phyloP scores from a whole-genome alignment of 2,113 vertebrate genomes.

The Oryzias curvinotus region DNA sequence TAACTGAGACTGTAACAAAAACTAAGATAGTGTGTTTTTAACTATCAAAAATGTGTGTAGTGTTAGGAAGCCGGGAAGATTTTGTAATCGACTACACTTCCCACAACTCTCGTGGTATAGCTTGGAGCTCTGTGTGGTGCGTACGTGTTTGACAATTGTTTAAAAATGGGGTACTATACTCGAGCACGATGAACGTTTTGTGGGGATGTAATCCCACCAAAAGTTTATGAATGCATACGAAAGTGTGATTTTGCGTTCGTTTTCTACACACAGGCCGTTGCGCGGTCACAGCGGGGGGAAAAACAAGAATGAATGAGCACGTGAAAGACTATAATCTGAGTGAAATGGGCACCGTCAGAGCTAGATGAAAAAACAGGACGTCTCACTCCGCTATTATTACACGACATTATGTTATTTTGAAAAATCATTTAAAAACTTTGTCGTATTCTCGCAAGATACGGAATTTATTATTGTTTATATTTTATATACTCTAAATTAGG shows the following conservation, averaged over 20 bases:
- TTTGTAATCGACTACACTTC: constrained; percentile 37
- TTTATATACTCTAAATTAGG: too few species aligned
- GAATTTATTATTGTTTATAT: too few species aligned
- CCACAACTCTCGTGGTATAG: constrained; percentile 38
- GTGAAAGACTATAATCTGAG: rapidly evolving
- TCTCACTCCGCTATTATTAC: constrained; percentile 37
- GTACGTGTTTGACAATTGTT: constrained; percentile 66
- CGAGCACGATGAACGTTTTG: too few species aligned
- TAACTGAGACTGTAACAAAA: rapidly evolving
- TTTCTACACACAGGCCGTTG: rapidly evolving
- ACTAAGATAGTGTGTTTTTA: rapidly evolving
- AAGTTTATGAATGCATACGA: not conserved
- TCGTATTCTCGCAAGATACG: too few species aligned
- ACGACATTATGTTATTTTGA: not conserved
- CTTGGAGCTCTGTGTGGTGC: constrained; percentile 11
- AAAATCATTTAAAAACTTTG: not conserved
- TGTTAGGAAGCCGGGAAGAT: too few species aligned
- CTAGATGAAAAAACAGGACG: rapidly evolving
- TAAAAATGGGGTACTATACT: constrained; percentile 72
- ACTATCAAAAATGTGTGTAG: not conserved
- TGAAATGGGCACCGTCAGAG: not conserved
- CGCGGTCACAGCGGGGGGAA: not conserved
- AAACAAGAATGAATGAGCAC: not conserved
- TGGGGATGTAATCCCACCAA: too few species aligned
- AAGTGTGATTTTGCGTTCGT: not conserved